These are phyloP conservation scores for Archaeoteleia sp. DNA, from an alignment of 2,888 invertebrate genomes.

Conservation along the genomic window DNA sequence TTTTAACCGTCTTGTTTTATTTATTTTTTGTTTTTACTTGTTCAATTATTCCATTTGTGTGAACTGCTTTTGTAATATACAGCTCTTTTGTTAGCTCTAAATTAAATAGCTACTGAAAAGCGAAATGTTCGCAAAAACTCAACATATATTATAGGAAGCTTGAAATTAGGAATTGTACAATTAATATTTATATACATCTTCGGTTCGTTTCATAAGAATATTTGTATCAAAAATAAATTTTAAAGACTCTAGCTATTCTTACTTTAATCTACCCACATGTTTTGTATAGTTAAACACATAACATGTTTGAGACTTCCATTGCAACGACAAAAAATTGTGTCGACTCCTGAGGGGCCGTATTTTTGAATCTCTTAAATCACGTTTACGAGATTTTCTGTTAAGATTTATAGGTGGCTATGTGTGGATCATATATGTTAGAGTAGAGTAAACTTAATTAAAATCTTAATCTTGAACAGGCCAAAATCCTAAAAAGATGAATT, in stretches of 20 bases:
- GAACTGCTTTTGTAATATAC: constrained; percentile 37
- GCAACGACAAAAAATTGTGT: too few species aligned
- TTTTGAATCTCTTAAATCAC: too few species aligned
- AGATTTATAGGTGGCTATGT: too few species aligned
- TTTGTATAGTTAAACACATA: too few species aligned
- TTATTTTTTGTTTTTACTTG: constrained; percentile 11
- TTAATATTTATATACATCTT: constrained; percentile 50
- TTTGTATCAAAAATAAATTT: constrained; percentile 52
- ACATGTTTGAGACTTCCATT: too few species aligned
- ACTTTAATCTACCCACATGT: too few species aligned
- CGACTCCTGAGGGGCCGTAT: too few species aligned
- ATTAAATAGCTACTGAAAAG: neutral
- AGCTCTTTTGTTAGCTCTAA: constrained; percentile 17
- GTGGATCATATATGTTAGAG: too few species aligned
- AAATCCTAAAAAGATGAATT: too few species aligned
- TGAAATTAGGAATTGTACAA: constrained; percentile 38
- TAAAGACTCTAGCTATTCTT: constrained; percentile 21
- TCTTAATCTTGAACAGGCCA: too few species aligned
- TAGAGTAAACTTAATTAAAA: too few species aligned
- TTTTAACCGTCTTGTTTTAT: constrained; percentile 2
- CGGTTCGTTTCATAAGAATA: constrained; percentile 46
- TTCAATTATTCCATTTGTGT: constrained; percentile 5
- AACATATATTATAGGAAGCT: constrained; percentile 21
- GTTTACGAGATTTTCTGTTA: too few species aligned
- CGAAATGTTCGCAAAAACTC: constrained; percentile 16